A percentile compares a stretch with the other conserved stretches of the same genome.
These are phyloP conservation scores for Pseudoips prasinana DNA, from an alignment of 2,888 invertebrate species.

Conservation along the genomic window DNA sequence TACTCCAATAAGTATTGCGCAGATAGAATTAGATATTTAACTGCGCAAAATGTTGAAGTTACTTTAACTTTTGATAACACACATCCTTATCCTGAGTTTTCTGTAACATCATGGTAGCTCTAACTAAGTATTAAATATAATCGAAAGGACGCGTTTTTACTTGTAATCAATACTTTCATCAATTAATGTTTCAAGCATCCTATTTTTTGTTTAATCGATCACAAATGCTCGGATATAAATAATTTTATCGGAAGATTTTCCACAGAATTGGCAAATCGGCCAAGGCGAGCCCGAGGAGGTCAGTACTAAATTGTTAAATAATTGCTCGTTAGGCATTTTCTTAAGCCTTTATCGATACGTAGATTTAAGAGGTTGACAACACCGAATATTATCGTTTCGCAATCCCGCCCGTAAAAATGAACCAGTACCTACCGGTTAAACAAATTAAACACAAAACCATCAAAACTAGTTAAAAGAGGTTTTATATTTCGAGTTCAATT, in stretches of 20 bases:
- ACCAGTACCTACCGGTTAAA: too few species aligned
- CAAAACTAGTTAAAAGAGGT: too few species aligned
- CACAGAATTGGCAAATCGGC: constrained; percentile 51
- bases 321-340: constrained; percentile 38
- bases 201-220: constrained; percentile 12
- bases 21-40: too few species aligned
- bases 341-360: constrained; percentile 15
- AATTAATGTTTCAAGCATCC: constrained; percentile 16
- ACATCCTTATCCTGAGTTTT: too few species aligned
- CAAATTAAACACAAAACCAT: too few species aligned
- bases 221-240: constrained; percentile 14
- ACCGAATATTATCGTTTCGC: too few species aligned
- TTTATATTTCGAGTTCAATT: too few species aligned
- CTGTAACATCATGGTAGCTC: constrained; percentile 1
- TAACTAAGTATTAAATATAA: constrained; percentile 4
- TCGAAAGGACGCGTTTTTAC: not conserved
- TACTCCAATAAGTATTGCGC: too few species aligned
- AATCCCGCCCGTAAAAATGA: too few species aligned
- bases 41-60: too few species aligned
- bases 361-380: too few species aligned
- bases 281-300: constrained; percentile 53
- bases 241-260: constrained; percentile 46
- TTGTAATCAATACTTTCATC: constrained; percentile 30
- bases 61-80: not conserved
- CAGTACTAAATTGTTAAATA: constrained; percentile 32